Base-by-base conservation (phyloP, 2,113 vertebrate species). In the Polyodon spathula region DNA sequence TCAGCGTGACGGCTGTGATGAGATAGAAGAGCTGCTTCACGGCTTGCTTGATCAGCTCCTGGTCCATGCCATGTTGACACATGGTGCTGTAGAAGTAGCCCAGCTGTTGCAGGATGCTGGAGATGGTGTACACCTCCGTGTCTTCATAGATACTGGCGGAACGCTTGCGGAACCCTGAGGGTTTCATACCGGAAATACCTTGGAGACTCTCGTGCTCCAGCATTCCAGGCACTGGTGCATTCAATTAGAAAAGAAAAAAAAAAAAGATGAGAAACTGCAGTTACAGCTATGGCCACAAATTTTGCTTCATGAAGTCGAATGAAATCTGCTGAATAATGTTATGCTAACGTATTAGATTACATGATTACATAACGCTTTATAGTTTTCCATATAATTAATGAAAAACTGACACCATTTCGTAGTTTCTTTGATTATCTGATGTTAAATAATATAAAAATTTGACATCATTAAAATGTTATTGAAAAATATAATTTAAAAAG, bases 151-250 rank as follows among this genome's bases (percentile, higher is more conserved):
- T 74, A 37, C 94, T 98, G 60, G 80, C 91, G 0, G 96, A 94
- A 5, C 95, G 94, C 70, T 99, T 98, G 57, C 94, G 89, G 78
- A 95, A 88, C 54, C 96, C 96, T 0, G 92, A 89, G 8, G 95
- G 94, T 80, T 99, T 99, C 83, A 94, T 88, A 73, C 92, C 92
- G 2, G 91, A 98, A 72, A 98, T 94, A 57, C 95, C 96, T 71
- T 98, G 95, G 42, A 99, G 84, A 37, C 94, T 99, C 76, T 99
- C 96, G 0, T 94, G 89, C 68, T 97, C 96, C 79, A 99, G 71
- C 93, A 99, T 92, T 27, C 90, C 94, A 0, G 93, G 91, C 1
- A 99, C 96, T 98, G 69, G 17, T 52, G 38, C 64, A 38, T n/a
- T n/a, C n/a, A n/a, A n/a, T 9, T 44, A 15, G 5, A 38, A 62